A percentile compares a stretch with the other conserved stretches of the same genome.
Evolutionary conservation across 2,113 vertebrate genomes (phyloP).

Genomic region (Podiceps cristatus): DNA sequence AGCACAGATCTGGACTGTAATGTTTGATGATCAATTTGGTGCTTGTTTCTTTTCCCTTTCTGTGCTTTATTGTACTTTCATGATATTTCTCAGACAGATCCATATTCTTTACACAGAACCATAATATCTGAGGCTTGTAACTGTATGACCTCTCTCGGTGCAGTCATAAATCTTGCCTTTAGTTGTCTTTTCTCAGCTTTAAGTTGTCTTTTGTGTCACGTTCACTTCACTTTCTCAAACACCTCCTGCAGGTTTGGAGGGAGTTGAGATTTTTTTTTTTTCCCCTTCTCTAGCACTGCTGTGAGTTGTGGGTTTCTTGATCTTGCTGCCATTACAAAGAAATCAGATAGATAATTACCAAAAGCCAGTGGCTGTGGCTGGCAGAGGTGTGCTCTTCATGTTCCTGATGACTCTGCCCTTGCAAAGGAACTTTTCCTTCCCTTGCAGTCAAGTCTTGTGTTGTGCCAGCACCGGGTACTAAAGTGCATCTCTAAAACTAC

Average conservation of each 20-base stretch:
- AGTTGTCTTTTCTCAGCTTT: background rate
- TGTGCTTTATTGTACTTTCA: background rate
- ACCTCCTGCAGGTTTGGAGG: background rate
- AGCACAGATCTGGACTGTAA: background rate
- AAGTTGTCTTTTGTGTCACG: background rate
- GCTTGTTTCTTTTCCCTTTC: constrained; percentile 23
- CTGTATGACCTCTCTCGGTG: background rate
- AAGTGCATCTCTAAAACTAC: background rate
- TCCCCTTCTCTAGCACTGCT: background rate
- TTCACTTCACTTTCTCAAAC: background rate
- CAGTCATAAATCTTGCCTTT: constrained; percentile 15
- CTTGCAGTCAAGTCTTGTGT: background rate
- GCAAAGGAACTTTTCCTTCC: background rate
- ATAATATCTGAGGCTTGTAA: constrained; percentile 23
- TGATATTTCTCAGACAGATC: background rate
- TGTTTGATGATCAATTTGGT: constrained; percentile 34
- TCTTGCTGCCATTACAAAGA: background rate
- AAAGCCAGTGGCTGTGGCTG: background rate
- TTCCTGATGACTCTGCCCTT: background rate
- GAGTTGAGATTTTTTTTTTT: background rate
- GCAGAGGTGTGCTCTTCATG: background rate
- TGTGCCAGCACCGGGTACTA: background rate
- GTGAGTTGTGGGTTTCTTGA: background rate
- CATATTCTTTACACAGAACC: constrained; percentile 21
- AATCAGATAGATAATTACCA: background rate